Percentiles rank a stretch among this genome's conserved stretches.
Conservation (phyloP, 2,797 vertebrate genomes). For the Staurois parvus region DNA sequence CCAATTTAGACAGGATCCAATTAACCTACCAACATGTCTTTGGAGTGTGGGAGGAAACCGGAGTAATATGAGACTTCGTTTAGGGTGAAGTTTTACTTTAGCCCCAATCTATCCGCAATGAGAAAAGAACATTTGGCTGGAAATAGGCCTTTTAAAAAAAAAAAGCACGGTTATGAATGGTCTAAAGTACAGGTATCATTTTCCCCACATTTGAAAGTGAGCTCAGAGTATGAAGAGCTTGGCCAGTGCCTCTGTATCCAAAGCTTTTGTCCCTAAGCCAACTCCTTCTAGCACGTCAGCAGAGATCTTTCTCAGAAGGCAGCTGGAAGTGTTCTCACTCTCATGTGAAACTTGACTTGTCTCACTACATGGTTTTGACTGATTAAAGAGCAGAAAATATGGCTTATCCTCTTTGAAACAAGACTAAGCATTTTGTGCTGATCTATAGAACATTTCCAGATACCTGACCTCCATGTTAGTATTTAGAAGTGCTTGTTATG, state of each 20-base stretch:
- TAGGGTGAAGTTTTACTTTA: too few relatives aligned
- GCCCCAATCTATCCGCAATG: too few relatives aligned
- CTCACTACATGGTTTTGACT: neutral
- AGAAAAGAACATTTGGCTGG: too few relatives aligned
- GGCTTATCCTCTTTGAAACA: neutral
- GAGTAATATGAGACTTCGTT: too few relatives aligned
- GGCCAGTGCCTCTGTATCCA: neutral
- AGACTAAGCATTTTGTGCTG: neutral
- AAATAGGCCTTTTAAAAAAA: too few relatives aligned
- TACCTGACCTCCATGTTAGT: neutral
- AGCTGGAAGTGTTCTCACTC: slow-evolving; percentile 12
- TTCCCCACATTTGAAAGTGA: too few relatives aligned
- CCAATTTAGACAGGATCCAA: too few relatives aligned
- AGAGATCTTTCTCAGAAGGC: slow-evolving; percentile 18
- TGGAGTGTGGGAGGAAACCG: too few relatives aligned
- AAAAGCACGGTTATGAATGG: too few relatives aligned
- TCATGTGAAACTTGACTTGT: slow-evolving; percentile 6
- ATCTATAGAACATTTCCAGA: neutral
- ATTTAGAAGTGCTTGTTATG: neutral
- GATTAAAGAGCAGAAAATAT: slow-evolving; percentile 5
- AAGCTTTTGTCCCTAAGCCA: slow-evolving; percentile 6
- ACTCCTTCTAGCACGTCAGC: neutral
- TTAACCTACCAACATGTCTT: too few relatives aligned
- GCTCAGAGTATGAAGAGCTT: neutral
- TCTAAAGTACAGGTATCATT: too few relatives aligned